Evolutionary conservation across 2,113 vertebrate species (phyloP), one percentile per base, ranked within the genome.

Genomic region (Colius striatus): DNA sequence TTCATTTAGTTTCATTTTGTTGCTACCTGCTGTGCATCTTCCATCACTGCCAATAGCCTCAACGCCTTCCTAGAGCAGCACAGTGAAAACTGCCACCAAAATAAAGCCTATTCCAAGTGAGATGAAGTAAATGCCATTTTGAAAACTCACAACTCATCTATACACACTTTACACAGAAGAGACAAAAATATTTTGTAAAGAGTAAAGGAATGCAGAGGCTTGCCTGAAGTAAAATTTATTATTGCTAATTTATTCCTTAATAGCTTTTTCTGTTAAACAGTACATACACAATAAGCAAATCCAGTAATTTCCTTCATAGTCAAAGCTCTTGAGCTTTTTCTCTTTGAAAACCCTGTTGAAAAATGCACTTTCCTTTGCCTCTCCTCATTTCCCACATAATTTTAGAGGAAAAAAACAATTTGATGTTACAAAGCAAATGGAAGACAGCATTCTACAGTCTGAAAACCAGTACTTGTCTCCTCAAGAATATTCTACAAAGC

Each of bases 191-290:
- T 63, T 89, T 94, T 62, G 62, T 26, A 86, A 85, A 92, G 26
- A 58, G 20, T 55, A 84, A 79, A 88, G 26, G 5, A 86, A 77
- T 60, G 29, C 58, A 92, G 58, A 34, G 68, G 60, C 58, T 75
- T 47, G 14, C 16, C 53, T 57, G 85, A 66, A 92, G 58, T 73
- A 76, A 96, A 95, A 89, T 34, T 34, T 32, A 66, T 26, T 50
- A 66, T 27, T 87, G 62, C 22, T 87, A 63, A 87, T 48, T 70
- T 85, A 87, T 62, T 93, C 53, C 43, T 89, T 92, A 94, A 94
- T 88, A 88, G 47, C 8, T 86, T 89, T 74, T 82, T 70, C 65
- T 82, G 21, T 68, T 91, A 94, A 94, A 85, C 53, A 87, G 87
- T 43, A 45, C 10, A 21, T 66, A 66, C 68, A 87, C 8, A 95